Conservation (phyloP, 2,888 invertebrate species). For the Caradrina kadenii region DNA sequence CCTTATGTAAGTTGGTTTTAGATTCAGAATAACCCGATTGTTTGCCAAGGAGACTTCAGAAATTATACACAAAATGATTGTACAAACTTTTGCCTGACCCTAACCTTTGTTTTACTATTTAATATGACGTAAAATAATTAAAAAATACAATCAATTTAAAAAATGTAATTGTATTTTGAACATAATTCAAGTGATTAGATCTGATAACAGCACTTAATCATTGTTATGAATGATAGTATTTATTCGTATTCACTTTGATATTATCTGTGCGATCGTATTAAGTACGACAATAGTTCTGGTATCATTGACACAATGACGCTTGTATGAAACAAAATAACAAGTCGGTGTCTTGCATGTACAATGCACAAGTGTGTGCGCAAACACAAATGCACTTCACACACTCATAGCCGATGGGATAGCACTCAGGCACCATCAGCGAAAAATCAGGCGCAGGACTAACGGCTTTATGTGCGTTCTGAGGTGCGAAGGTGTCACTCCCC, state of each 20-base stretch:
- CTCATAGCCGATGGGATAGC: too few species aligned
- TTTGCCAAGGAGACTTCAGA: too few species aligned
- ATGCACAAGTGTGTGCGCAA: too few species aligned
- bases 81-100: not conserved
- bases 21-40: too few species aligned
- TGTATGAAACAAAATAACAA: not conserved
- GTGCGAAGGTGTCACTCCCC: too few species aligned
- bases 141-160: not conserved
- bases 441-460: too few species aligned
- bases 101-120: not conserved
- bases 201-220: constrained; percentile 3
- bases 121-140: not conserved
- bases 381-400: too few species aligned
- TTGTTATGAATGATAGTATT: constrained; percentile 18
- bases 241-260: constrained; percentile 5
- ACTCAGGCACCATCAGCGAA: too few species aligned
- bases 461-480: too few species aligned
- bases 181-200: not conserved
- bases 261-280: constrained; percentile 2
- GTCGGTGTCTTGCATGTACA: not conserved
- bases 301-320: not conserved
- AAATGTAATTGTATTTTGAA: not conserved
- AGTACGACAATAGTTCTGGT: not conserved
- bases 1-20: too few species aligned
- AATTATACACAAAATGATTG: too few species aligned